These are phyloP conservation scores for Zingel zingel DNA, from an alignment of 2,113 vertebrate species.

Conservation along the genomic window DNA sequence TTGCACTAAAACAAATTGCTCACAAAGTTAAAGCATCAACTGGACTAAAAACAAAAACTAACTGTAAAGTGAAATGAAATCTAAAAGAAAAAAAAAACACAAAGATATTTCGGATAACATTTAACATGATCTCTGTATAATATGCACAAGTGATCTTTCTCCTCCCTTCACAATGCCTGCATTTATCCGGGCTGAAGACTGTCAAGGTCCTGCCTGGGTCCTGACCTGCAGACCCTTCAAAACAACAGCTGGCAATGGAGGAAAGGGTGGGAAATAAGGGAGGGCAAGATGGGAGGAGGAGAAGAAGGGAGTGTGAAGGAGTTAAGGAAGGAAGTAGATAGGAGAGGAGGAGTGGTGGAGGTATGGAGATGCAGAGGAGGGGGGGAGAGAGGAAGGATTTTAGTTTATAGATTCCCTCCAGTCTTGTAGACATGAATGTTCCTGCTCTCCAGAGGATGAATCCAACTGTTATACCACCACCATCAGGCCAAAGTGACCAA, in stretches of 20 bases:
- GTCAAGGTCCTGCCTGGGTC: slow-evolving; percentile 61
- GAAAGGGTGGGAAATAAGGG: slow-evolving; percentile 54
- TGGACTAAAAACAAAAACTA: too few relatives aligned
- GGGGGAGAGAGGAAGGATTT: slow-evolving; percentile 3
- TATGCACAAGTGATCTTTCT: slow-evolving; percentile 24
- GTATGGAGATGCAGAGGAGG: slow-evolving; percentile 10
- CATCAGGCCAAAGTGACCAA: background rate
- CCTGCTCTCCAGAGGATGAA: background rate
- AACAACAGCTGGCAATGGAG: slow-evolving; percentile 82
- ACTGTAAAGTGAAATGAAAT: too few relatives aligned
- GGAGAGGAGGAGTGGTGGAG: slow-evolving; percentile 1
- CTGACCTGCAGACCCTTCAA: slow-evolving; percentile 76
- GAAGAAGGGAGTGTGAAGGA: slow-evolving; percentile 40
- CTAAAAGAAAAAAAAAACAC: too few relatives aligned
- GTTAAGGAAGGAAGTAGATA: slow-evolving; percentile 34
- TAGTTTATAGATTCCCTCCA: background rate
- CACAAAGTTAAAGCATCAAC: too few relatives aligned
- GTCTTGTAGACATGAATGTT: background rate
- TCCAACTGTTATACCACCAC: background rate
- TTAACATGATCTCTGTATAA: background rate
- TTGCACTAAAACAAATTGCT: background rate
- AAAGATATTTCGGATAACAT: too few relatives aligned
- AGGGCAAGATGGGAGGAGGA: slow-evolving; percentile 31
- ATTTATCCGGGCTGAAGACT: slow-evolving; percentile 46
- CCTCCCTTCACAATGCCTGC: slow-evolving; percentile 40